Evolutionary conservation across 2,797 vertebrate species (phyloP).

Genomic region (Cetoscarus ocellatus): DNA sequence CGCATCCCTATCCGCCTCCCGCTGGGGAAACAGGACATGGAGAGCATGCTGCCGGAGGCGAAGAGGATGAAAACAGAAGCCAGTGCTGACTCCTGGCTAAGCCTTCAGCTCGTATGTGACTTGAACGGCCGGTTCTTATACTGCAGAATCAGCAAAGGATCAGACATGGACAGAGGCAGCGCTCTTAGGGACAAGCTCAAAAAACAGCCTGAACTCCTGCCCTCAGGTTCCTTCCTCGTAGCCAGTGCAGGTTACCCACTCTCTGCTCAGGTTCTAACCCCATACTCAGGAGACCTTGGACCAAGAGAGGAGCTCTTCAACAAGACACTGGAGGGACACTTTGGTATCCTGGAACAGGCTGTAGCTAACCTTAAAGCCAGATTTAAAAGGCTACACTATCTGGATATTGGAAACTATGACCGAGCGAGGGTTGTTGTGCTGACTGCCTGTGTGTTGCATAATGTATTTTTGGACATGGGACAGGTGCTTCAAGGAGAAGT

Average conservation of each 20-base stretch:
- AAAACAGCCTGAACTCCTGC: conserved; percentile 70
- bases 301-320: conserved; percentile 80
- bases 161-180: conserved; percentile 65
- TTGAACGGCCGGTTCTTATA: conserved; percentile 73
- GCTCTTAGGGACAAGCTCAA: conserved; percentile 67
- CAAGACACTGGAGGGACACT: conserved; percentile 65
- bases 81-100: conserved; percentile 80
- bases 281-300: conserved; percentile 45
- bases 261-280: conserved; percentile 77
- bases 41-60: conserved; percentile 59
- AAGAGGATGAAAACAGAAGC: conserved; percentile 74
- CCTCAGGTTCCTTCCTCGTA: conserved; percentile 74
- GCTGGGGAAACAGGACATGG: conserved; percentile 63
- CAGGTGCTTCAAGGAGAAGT: conserved; percentile 57
- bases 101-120: conserved; percentile 80
- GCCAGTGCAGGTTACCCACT: conserved; percentile 78
- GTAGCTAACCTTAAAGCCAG: conserved; percentile 73
- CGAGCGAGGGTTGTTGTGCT: conserved; percentile 76
- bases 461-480: conserved; percentile 76
- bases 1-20: conserved; percentile 81
- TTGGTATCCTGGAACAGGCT: conserved; percentile 70
- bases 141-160: conserved; percentile 76
- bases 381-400: conserved; percentile 78
- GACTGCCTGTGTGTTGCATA: conserved; percentile 82
- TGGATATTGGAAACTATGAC: conserved; percentile 80